phyloP scores from a whole-genome alignment of 2,797 vertebrate species.

The Gallinago nigripennis region DNA sequence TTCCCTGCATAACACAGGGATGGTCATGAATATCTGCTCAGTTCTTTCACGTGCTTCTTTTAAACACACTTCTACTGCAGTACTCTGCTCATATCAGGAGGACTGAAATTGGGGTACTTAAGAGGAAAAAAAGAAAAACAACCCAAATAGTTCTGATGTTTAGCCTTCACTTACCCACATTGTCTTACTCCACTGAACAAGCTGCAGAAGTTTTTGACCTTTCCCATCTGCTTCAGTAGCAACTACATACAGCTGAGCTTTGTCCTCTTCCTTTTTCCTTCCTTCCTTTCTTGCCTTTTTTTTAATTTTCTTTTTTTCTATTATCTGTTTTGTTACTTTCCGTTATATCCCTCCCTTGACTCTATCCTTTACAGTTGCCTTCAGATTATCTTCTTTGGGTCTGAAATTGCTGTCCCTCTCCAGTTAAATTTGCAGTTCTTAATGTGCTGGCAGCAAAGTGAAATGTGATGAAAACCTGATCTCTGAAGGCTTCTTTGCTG shows the following conservation, averaged over 20 bases:
- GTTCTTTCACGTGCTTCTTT: not conserved
- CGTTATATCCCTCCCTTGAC: not conserved
- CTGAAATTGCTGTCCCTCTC: not conserved
- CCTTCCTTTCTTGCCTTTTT: not conserved
- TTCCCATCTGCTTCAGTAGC: not conserved
- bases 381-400: not conserved
- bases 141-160: not conserved
- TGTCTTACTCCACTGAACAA: not conserved
- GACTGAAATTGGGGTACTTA: not conserved
- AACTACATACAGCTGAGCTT: not conserved
- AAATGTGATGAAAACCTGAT: conserved; percentile 48
- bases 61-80: not conserved
- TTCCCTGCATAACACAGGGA: not conserved
- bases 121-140: not conserved
- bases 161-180: not conserved
- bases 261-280: not conserved
- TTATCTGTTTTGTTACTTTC: not conserved
- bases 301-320: not conserved
- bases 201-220: not conserved
- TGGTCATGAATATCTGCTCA: not conserved
- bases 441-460: conserved; percentile 9
- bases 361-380: not conserved
- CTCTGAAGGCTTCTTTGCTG: conserved; percentile 51
- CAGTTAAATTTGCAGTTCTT: conserved; percentile 30
- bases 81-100: not conserved